Percentiles rank a stretch among this genome's conserved stretches.
These are phyloP conservation scores for Drosophila ficusphila DNA, from an alignment of 1,140 invertebrate species.

Conservation along the genomic window DNA sequence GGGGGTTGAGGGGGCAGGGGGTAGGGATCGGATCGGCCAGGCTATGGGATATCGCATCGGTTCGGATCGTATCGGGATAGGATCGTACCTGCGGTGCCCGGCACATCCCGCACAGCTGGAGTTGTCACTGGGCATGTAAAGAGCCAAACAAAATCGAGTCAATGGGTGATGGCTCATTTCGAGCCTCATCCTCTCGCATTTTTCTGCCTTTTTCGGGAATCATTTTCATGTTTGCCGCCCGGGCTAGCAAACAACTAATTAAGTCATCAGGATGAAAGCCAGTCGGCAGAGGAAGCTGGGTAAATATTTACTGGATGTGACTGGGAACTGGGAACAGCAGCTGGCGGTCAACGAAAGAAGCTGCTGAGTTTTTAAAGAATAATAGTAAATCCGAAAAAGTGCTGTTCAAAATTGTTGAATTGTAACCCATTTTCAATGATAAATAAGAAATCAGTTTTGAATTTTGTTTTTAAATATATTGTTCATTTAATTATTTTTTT, in stretches of 20 bases:
- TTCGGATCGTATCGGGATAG: conserved; percentile 32
- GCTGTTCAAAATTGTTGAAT: not conserved
- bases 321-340: conserved; percentile 21
- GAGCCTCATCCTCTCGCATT: conserved; percentile 9
- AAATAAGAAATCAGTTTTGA: not conserved
- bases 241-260: conserved; percentile 64
- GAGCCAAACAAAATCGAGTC: conserved; percentile 71
- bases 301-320: conserved; percentile 31
- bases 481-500: conserved; percentile 26
- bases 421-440: not conserved
- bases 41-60: conserved; percentile 49
- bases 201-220: conserved; percentile 33
- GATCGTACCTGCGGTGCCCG: conserved; percentile 68
- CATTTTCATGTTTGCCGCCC: conserved; percentile 70
- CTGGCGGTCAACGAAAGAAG: conserved; percentile 7
- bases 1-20: conserved; percentile 30
- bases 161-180: conserved; percentile 66
- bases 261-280: conserved; percentile 70
- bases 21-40: not conserved
- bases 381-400: not conserved
- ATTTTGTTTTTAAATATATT: conserved; percentile 10
- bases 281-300: conserved; percentile 37
- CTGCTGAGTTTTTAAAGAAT: not conserved
- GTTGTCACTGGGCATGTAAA: conserved; percentile 84
- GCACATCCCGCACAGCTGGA: conserved; percentile 74